These are phyloP conservation scores for Bucorvus abyssinicus DNA, from an alignment of 2,797 vertebrate genomes.

Conservation along the genomic window DNA sequence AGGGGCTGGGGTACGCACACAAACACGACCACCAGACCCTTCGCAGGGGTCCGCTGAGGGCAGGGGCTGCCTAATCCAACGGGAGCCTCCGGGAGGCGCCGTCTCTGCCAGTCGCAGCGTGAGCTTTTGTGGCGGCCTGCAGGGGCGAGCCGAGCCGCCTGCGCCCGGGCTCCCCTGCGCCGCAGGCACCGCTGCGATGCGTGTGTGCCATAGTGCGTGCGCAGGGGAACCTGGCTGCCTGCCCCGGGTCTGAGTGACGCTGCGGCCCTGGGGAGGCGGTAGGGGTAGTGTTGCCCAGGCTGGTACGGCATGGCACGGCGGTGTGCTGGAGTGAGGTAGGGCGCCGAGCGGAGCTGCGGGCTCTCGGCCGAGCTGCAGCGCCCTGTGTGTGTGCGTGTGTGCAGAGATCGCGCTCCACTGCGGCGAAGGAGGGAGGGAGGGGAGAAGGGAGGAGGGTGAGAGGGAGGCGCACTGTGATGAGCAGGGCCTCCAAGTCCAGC, in stretches of 20 bases:
- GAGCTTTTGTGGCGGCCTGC: not conserved
- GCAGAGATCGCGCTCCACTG: not conserved
- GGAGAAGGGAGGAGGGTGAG: not conserved
- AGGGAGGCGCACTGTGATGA: conserved; percentile 16
- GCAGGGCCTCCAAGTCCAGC: conserved; percentile 15
- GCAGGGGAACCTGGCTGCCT: not conserved
- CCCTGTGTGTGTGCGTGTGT: not conserved
- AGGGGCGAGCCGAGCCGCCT: not conserved
- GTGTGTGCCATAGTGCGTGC: too few species aligned
- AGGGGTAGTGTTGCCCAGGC: not conserved
- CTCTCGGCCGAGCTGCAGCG: not conserved
- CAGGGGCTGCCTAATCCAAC: not conserved
- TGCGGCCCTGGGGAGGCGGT: not conserved
- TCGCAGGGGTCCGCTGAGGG: not conserved
- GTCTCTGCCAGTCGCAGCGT: not conserved
- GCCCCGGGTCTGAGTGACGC: not conserved
- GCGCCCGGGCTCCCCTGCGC: not conserved
- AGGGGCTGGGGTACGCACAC: not conserved
- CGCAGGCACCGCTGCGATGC: not conserved
- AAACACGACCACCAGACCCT: not conserved
- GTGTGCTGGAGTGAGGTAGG: not conserved
- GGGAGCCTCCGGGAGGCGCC: not conserved
- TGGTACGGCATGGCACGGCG: not conserved
- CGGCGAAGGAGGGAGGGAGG: not conserved
- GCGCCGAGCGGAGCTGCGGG: not conserved